Evolutionary conservation across 1,140 invertebrate species (phyloP).

Genomic region (Laupala kohalensis): DNA sequence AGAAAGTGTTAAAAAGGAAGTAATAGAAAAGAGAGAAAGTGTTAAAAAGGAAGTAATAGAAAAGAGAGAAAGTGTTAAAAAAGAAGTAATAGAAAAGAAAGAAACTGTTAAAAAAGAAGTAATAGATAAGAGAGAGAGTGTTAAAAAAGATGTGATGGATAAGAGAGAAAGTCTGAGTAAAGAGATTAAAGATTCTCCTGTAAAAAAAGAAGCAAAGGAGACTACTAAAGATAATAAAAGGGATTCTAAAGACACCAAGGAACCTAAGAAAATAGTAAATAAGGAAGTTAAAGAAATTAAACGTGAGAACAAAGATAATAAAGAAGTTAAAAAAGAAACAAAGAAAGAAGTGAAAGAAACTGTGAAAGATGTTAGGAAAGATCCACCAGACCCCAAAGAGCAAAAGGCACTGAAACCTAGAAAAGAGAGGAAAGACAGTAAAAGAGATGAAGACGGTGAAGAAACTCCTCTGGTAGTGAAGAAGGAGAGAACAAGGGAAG

Average conservation of each 20-base stretch:
- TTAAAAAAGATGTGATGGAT: conserved; percentile 25
- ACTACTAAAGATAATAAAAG: conserved; percentile 4
- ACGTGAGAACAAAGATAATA: conserved; percentile 10
- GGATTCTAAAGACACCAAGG: conserved; percentile 9
- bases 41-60: conserved; percentile 25
- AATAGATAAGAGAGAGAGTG: too few relatives aligned
- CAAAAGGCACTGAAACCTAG: background rate
- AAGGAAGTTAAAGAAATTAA: conserved; percentile 7
- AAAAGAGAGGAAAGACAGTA: conserved; percentile 2
- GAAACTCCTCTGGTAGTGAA: background rate
- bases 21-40: conserved; percentile 29
- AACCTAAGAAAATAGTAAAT: conserved; percentile 6
- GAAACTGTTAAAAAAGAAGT: conserved; percentile 15
- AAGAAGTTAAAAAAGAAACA: conserved; percentile 31
- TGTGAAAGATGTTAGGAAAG: conserved; percentile 20
- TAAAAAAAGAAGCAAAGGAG: conserved; percentile 24
- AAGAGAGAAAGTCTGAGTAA: conserved; percentile 25
- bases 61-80: too few relatives aligned
- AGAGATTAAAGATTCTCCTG: background rate
- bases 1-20: background rate
- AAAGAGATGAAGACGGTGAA: conserved; percentile 5
- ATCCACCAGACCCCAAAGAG: conserved; percentile 22
- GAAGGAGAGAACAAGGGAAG: conserved; percentile 1
- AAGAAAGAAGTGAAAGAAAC: conserved; percentile 23
- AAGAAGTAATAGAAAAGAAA: too few relatives aligned